Conservation (phyloP, 2,113 vertebrate species). For the Cryptomyrus ogoouensis region DNA sequence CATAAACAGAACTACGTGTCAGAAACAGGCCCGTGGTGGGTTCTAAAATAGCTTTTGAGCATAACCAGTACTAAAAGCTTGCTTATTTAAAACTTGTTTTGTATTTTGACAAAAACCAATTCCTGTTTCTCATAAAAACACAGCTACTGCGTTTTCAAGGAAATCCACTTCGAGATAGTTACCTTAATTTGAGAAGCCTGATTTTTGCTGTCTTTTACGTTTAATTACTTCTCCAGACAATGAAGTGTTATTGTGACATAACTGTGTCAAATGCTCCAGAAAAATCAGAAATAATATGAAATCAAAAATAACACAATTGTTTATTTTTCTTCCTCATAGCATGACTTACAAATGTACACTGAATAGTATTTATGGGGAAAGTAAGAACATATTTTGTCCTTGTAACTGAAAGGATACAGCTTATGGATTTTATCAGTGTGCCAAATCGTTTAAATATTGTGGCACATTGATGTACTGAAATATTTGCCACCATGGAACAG, state of each 20-base stretch:
- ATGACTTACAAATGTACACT: background rate
- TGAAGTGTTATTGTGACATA: background rate
- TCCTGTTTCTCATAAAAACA: background rate
- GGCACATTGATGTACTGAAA: background rate
- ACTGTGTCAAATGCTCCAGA: background rate
- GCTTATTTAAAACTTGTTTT: background rate
- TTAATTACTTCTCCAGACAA: background rate
- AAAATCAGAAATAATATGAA: background rate
- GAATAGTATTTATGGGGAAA: background rate
- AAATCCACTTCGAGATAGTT: background rate
- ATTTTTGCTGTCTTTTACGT: background rate
- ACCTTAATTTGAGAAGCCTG: background rate
- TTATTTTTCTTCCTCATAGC: background rate
- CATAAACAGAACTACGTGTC: background rate
- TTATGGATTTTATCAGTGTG: background rate
- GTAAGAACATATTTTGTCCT: background rate
- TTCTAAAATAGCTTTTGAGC: background rate
- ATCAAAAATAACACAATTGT: background rate
- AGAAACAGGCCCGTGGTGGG: background rate
- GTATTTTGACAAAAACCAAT: background rate
- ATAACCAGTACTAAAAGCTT: background rate
- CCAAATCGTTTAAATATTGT: background rate
- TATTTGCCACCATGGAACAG: background rate
- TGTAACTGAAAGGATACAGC: background rate
- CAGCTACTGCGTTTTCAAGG: background rate